Conservation (phyloP, 53 echinoderm and acorn worm genomes). For the Zoroaster sp. region DNA sequence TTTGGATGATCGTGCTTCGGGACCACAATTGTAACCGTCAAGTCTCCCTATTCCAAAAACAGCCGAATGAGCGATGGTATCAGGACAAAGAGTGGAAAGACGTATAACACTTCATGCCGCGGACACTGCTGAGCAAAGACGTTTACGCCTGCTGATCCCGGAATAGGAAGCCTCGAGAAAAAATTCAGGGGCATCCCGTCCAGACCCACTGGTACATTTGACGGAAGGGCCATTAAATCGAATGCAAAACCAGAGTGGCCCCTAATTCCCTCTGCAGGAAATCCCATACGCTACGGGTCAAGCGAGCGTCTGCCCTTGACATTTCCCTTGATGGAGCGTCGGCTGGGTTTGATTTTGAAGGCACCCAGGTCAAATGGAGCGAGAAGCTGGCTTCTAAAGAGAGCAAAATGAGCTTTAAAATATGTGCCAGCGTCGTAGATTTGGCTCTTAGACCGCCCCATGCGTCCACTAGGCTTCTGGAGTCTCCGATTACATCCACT, state of each 20-base stretch:
- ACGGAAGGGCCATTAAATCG: slow-evolving; percentile 16
- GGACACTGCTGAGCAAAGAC: slow-evolving; percentile 19
- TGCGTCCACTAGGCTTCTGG: background rate
- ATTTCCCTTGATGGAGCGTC: slow-evolving; percentile 16
- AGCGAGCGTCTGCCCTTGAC: background rate
- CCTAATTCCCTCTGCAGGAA: background rate
- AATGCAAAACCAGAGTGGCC: background rate
- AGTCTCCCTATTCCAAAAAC: background rate
- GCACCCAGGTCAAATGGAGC: background rate
- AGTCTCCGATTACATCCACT: background rate
- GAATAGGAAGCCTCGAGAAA: background rate
- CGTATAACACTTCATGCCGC: background rate
- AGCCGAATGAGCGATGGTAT: background rate
- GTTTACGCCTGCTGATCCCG: background rate
- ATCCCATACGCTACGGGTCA: background rate
- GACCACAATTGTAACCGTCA: background rate
- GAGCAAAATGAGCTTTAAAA: slow-evolving; percentile 7
- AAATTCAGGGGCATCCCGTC: background rate
- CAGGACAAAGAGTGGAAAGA: background rate
- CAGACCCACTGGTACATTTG: background rate
- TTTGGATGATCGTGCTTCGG: background rate
- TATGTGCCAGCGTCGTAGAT: background rate
- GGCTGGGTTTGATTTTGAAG: background rate
- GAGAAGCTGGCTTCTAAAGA: slow-evolving; percentile 16
- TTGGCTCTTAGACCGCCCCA: slow-evolving; percentile 7